phyloP scores from a whole-genome alignment of 2,888 invertebrate species.

The Philhelius pedissequus region DNA sequence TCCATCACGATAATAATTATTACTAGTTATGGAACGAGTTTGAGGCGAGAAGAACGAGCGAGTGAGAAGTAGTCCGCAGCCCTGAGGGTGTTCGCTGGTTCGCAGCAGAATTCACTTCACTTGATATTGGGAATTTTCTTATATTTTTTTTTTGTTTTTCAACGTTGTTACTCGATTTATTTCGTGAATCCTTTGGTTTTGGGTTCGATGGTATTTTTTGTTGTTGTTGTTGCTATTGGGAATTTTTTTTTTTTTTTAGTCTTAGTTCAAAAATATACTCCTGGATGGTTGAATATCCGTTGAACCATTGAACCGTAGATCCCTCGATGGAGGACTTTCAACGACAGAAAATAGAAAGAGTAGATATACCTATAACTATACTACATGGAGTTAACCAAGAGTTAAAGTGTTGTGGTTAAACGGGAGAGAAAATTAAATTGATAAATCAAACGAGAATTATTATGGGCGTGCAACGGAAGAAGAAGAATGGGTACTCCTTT shows the following conservation, averaged over 20 bases:
- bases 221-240: background rate
- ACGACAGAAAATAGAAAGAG: background rate
- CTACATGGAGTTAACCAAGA: background rate
- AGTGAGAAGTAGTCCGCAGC: background rate
- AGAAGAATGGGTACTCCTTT: slow-evolving; percentile 9
- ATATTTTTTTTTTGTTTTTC: background rate
- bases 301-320: slow-evolving; percentile 50
- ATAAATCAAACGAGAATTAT: slow-evolving; percentile 39
- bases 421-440: slow-evolving; percentile 50
- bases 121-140: slow-evolving; percentile 24
- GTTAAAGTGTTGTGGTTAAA: slow-evolving; percentile 45
- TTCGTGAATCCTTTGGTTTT: slow-evolving; percentile 16
- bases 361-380: background rate
- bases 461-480: slow-evolving; percentile 3
- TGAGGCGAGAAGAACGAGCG: background rate
- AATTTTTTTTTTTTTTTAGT: background rate
- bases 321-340: background rate
- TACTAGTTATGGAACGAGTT: slow-evolving; percentile 46
- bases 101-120: slow-evolving; percentile 15
- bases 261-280: slow-evolving; percentile 23
- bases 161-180: background rate
- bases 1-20: slow-evolving; percentile 67
- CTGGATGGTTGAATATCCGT: slow-evolving; percentile 59
- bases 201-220: slow-evolving; percentile 25
- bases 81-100: background rate